Base-by-base conservation (phyloP, 53 echinoderm and acorn worm genomes). In the Crossaster papposus region DNA sequence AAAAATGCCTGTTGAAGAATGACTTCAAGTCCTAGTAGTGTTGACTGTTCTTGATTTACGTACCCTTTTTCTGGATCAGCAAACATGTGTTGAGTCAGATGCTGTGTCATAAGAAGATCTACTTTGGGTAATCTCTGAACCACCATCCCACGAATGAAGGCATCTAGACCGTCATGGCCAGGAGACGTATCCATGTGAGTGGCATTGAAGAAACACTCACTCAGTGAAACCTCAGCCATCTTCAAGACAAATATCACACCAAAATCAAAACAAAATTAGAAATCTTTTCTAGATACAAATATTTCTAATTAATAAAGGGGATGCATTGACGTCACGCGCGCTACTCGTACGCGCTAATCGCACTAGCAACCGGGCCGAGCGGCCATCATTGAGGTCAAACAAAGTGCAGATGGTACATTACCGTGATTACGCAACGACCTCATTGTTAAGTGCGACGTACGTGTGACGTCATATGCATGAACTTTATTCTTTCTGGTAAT, bases 121-220 rank as follows among this genome's bases (percentile, higher is more conserved):
- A 94, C 77, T 70, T 87, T 85, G 38, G 90, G 90, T 15, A 94
- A 38, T 29, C 54, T 14, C 30, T 85, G 86, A 13, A 73, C 85
- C 26, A 90, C 37, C 94, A 94, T 92, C 1, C 94, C 94, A 3
- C 85, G 81, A 12, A 94, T 20, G 54, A 94, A 77, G 7, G 94
- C 24, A 29, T 94, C 94, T 54, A 90, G 18, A 9, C 94, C 94
- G 15, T 89, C 92, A 0, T 89, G 81, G 23, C 81, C 92, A 2
- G 38, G 68, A 50, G 64, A 64, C 30, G 92, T 85, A 50, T 76
- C 74, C 35, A 92, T 38, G 54, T 90, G 70, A 3, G 90, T 94
- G 18, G 89, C 94, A 58, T 94, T 94, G 88, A 94, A 94, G 77
- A 91, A 95, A 4, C 89, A 85, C 26, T 92, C 88, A 15, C 81